Conservation (phyloP, 2,888 invertebrate species). For the Microplitis deprimator region DNA sequence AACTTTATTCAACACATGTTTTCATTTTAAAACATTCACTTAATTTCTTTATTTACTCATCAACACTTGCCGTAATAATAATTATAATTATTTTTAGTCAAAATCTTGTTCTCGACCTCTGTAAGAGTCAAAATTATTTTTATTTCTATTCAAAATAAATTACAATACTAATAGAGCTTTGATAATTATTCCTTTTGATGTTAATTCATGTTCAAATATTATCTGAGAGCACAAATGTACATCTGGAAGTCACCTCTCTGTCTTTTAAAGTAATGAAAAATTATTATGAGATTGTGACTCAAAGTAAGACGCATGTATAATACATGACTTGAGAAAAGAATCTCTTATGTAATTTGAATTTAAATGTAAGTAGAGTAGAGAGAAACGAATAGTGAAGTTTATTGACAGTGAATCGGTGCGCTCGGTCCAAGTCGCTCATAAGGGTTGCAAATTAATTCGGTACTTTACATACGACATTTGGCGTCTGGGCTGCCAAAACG, state of each 20-base stretch:
- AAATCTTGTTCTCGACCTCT: background rate
- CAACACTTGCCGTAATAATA: background rate
- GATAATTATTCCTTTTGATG: no score
- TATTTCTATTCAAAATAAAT: no score
- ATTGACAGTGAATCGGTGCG: conserved; percentile 11
- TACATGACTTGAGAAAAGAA: no score
- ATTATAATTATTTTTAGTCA: background rate
- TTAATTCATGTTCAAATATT: no score
- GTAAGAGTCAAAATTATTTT: no score
- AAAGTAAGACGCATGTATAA: no score
- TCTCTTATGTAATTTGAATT: no score
- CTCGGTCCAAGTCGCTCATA: conserved; percentile 48
- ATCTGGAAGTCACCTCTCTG: no score
- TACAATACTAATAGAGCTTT: no score
- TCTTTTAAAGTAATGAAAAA: no score
- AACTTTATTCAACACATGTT: background rate
- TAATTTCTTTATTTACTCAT: background rate
- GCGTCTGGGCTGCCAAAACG: conserved; percentile 46
- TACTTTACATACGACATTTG: conserved; percentile 53
- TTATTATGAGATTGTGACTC: no score
- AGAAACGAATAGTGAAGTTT: conserved; percentile 17
- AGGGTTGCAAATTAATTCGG: conserved; percentile 57
- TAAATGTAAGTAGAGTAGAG: background rate
- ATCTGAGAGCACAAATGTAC: no score
- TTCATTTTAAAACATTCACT: background rate